Percentiles rank a stretch among this genome's conserved stretches.
phyloP scores from a whole-genome alignment of 2,797 vertebrate species.

The Sarcoramphus papa region DNA sequence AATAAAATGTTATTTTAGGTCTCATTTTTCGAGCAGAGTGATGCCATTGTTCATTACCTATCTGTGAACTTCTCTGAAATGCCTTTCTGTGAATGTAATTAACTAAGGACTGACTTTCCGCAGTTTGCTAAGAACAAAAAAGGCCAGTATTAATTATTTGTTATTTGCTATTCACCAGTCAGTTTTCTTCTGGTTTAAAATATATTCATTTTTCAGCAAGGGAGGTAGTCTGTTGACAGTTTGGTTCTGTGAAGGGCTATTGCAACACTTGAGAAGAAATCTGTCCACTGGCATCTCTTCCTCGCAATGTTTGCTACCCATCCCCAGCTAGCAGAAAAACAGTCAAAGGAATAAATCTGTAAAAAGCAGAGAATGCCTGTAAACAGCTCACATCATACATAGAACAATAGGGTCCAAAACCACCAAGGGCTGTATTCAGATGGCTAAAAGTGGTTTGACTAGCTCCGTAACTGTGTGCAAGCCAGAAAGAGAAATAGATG shows the following conservation, averaged over 20 bases:
- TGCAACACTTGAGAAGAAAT: background rate
- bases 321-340: background rate
- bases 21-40: background rate
- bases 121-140: background rate
- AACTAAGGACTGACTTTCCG: background rate
- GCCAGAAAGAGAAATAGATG: background rate
- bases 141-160: background rate
- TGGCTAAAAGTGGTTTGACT: background rate
- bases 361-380: background rate
- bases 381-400: background rate
- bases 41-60: background rate
- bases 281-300: background rate
- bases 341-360: background rate
- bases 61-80: background rate
- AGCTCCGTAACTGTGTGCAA: background rate
- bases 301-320: background rate
- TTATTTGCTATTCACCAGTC: background rate
- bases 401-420: background rate
- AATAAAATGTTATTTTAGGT: background rate
- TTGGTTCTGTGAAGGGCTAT: background rate
- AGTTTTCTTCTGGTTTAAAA: background rate
- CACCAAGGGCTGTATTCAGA: background rate
- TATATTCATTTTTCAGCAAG: background rate
- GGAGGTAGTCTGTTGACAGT: background rate
- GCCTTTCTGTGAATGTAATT: background rate